Percentiles rank a stretch among this genome's conserved stretches.
phyloP scores from a whole-genome alignment of 2,888 invertebrate genomes.

The Meganola albula region DNA sequence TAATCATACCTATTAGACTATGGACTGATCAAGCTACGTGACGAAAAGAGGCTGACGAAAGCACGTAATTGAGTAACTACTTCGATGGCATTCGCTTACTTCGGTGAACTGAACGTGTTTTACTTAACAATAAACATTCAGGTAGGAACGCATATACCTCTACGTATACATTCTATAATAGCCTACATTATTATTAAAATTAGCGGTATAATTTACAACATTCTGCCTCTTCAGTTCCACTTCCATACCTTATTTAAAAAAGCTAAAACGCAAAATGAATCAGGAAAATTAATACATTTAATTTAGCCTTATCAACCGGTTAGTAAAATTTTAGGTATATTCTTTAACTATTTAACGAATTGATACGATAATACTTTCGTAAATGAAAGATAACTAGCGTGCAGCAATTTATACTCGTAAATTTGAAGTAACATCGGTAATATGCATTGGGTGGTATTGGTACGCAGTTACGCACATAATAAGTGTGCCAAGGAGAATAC shows the following conservation, averaged over 20 bases:
- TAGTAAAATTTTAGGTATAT: no score
- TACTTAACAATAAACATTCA: constrained; percentile 14
- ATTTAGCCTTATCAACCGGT: no score
- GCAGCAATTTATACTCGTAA: constrained; percentile 25
- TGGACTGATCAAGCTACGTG: constrained; percentile 16
- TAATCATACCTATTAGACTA: no score
- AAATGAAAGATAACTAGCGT: constrained; percentile 22
- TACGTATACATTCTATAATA: constrained; percentile 11
- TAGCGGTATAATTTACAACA: no score
- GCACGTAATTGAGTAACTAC: constrained; percentile 11
- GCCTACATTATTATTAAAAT: constrained; percentile 15
- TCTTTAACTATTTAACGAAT: constrained; percentile 1
- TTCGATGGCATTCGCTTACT: constrained; percentile 20
- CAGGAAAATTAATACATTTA: no score
- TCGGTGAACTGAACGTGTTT: constrained; percentile 16
- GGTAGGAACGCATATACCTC: no score
- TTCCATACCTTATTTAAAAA: no score
- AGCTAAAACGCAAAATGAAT: no score
- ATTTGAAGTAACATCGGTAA: constrained; percentile 43
- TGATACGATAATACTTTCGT: constrained; percentile 6
- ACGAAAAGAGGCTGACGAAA: constrained; percentile 23
- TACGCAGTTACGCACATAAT: no score
- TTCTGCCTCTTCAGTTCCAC: no score
- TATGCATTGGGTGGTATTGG: no score
- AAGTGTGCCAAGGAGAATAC: constrained; percentile 66